Base-by-base conservation (phyloP, 2,113 vertebrate genomes). In the Andinoacara biseriatus region DNA sequence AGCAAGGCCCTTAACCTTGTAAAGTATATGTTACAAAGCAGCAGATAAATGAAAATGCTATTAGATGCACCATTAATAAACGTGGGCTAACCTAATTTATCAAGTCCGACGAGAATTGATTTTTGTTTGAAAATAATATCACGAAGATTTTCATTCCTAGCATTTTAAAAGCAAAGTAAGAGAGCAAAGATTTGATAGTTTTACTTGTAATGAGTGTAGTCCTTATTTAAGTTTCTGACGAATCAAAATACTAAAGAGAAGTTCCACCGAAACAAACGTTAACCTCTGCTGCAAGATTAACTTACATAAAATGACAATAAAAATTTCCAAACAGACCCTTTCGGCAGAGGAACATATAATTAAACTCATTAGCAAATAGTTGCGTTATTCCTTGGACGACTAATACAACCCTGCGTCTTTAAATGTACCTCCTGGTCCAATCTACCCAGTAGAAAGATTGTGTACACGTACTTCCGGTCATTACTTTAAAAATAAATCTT, bases 261-360 rank as follows among this genome's bases (percentile, higher is more conserved):
- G 0, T 52, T 31, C 20, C 29, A 72, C 49, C 20, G 17, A 72
- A 72, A 52, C 5, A 72, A 72, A 72, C 2, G 26, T 31, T 72
- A 52, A 52, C 20, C n/a, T 67, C 24, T 18, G 49, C 10, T 40
- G 1, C 40, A 11, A 60, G 7, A 58, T 4, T 46, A 69, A 69
- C 3, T 69, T 13, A 31, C 9, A 29, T 52, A 52, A 49, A 49
- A 69, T 69, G 29, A 69, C 49, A 24, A 24, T 46, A 67, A 1
- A 31, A 69, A 69, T 29, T 69, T 2, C 52, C 20, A 54, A 7
- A 80, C 18, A 61, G 52, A 40, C 43, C 3, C 2, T 22, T 59
- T 63, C 88, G 87, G 87, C 89, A 87, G 24, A 35, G 15, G 83
- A 87, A 69, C 76, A 7, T 87, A 13, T 86, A 83, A 90, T 83